Evolutionary conservation across 2,113 vertebrate species (phyloP).

Genomic region (Labeo rohita): DNA sequence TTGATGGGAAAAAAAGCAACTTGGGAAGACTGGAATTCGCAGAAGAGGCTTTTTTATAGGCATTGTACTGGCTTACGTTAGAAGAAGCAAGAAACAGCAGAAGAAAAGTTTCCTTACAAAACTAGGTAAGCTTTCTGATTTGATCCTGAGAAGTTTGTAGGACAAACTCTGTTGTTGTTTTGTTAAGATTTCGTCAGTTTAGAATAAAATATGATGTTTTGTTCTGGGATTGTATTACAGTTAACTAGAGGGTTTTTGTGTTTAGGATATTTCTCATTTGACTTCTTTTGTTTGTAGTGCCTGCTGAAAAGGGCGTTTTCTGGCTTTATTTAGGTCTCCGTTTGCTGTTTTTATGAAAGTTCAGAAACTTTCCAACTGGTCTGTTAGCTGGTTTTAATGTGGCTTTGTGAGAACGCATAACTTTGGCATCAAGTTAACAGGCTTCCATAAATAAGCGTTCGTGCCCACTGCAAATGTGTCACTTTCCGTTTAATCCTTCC

Average conservation of each 20-base stretch:
- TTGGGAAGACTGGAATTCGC: constrained; percentile 72
- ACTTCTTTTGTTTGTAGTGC: not conserved
- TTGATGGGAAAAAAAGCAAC: constrained; percentile 59
- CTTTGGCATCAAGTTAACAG: not conserved
- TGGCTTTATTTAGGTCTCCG: not conserved
- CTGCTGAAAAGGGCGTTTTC: not conserved
- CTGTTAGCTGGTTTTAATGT: not conserved
- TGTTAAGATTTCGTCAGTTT: not conserved
- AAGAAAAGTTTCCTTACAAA: not conserved
- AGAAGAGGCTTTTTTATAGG: constrained; percentile 66
- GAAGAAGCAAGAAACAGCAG: constrained; percentile 30
- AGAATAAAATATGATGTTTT: not conserved
- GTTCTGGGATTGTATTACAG: not conserved
- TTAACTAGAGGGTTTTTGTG: not conserved
- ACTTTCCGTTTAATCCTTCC: constrained; percentile 47
- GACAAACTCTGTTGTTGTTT: not conserved
- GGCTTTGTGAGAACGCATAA: not conserved
- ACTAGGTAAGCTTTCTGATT: constrained; percentile 29
- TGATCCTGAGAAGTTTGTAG: not conserved
- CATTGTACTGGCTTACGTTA: constrained; percentile 57
- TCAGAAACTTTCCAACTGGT: too few species aligned
- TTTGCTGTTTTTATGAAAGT: not conserved
- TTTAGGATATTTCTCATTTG: not conserved
- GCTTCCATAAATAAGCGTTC: not conserved
- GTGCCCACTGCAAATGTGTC: constrained; percentile 8